Evolutionary conservation across 2,888 invertebrate species (phyloP), one percentile per base, ranked within the genome.

Genomic region (Barypeithes pellucidus): DNA sequence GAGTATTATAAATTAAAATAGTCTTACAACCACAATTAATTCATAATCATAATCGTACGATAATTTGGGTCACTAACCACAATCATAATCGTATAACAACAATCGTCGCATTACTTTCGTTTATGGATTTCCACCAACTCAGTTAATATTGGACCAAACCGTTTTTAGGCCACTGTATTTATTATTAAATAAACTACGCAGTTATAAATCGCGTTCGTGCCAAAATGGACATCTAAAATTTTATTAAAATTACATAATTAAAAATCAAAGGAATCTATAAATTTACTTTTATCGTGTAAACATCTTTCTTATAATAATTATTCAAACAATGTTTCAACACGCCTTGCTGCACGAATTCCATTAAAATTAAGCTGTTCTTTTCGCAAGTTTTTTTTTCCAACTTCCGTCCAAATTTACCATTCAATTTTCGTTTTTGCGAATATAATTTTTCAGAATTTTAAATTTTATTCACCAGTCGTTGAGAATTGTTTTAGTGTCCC

Each of bases 201-300:
- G 24, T 50, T 50, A 2, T 0, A 11, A 47, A 47, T 16, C 9
- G 18, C 20, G 22, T 24, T 24, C 50, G 50, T 50, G 50, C 24
- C 11, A 50, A 20, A 22, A 50, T 11, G 20, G 4, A 0, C 50
- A 12, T 22, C 5, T 50, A 50, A 50, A 22, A 50, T 50, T 24
- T 22, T 50, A 50, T 50, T 50, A 50, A 16, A 45, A 45, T 47
- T 45, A 12, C 24, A 24, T 50, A 24, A 50, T 50, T n/a, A 50
- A 50, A 50, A 22, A 20, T 50, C 11, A 22, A 22, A 22, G 16
- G 20, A 11, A 24, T 50, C 50, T n/a, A 22, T 47, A 18, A 47
- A 47, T 11, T 47, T 47, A 8, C 16, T 16, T 2, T 39, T 43
- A n/a, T n/a, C 14, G 2, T 20, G 47, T 47, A 47, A 18, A 50